Base-by-base conservation (phyloP, 2,888 invertebrate genomes). In the Scaptodrosophila latifasciaeformis region DNA sequence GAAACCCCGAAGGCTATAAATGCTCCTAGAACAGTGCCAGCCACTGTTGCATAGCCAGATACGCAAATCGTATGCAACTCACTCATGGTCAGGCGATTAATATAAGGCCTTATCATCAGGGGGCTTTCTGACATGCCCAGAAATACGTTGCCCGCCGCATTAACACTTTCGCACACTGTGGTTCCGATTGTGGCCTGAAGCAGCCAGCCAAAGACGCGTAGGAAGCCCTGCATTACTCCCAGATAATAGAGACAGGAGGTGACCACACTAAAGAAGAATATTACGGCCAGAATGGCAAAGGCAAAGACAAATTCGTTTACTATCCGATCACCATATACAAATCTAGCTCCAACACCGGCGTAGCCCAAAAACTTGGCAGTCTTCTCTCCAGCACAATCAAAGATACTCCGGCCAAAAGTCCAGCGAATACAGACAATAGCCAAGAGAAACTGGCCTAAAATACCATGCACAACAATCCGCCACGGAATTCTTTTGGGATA, bases 11-110 rank as follows among this genome's bases (percentile, higher is more conserved):
- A 96, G 0, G 89, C 89, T 51, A 97, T 95, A 83, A 96, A 97
- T 0, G 96, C 94, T 0, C 96, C 96, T 67, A 98, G 87, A 2
- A 97, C 95, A 1, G 95, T 92, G 89, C 94, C 95, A 39, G 97
- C 96, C 10, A 97, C 96, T 1, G 96, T 95, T 0, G 97, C 94
- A 86, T 96, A 97, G 6, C 97, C 97, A 0, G 94, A 93, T 0
- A 94, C 90, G 93, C 97, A 94, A 5, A 99, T 89, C 0, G 96
- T 91, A 82, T 97, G 96, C 0, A 98, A 83, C 87, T 98, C 98
- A 0, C 96, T 97, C 2, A 89, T 88, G 0, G 98, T 98, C 82
- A 97, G 37, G 1, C 67, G 84, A 5, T 88, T 79, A 2, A 98
- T 84, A 77, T 96, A 97, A 0, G 97, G 96, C 79, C 93, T 92